Percentiles rank a stretch among this genome's conserved stretches.
phyloP scores from a whole-genome alignment of 2,797 vertebrate species.

The Anisognathus igniventris region DNA sequence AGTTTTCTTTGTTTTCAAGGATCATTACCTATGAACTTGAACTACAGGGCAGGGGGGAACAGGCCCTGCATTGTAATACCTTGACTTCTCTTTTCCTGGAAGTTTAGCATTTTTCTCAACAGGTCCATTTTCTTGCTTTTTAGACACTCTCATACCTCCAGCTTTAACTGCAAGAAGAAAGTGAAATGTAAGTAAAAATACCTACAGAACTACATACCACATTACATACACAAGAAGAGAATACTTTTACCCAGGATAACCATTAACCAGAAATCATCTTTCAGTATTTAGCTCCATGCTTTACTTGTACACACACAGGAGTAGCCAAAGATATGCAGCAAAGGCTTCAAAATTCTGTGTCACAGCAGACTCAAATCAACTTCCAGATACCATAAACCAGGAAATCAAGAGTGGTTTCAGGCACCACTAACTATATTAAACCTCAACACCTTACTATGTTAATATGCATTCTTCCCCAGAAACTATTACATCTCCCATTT shows the following conservation, averaged over 20 bases:
- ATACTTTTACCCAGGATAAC: not conserved
- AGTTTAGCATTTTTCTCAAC: constrained; percentile 79
- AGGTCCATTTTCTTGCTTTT: constrained; percentile 80
- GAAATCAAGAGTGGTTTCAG: not conserved
- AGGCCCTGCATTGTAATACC: constrained; percentile 61
- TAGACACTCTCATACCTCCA: constrained; percentile 86
- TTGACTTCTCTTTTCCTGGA: constrained; percentile 76
- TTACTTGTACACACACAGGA: not conserved
- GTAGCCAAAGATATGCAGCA: not conserved
- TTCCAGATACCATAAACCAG: not conserved
- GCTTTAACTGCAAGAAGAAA: constrained; percentile 83
- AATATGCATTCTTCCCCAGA: not conserved
- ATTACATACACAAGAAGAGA: not conserved
- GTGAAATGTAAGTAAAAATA: not conserved
- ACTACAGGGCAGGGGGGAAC: not conserved
- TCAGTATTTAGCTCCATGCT: not conserved
- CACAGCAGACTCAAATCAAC: not conserved
- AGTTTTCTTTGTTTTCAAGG: not conserved
- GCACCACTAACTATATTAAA: not conserved
- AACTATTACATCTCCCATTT: not conserved
- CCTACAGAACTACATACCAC: not conserved
- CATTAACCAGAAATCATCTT: not conserved
- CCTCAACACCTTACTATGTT: not conserved
- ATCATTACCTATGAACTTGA: not conserved
- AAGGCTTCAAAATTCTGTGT: not conserved